Conservation (phyloP, 2,113 vertebrate species). For the Gymnorhina tibicen region DNA sequence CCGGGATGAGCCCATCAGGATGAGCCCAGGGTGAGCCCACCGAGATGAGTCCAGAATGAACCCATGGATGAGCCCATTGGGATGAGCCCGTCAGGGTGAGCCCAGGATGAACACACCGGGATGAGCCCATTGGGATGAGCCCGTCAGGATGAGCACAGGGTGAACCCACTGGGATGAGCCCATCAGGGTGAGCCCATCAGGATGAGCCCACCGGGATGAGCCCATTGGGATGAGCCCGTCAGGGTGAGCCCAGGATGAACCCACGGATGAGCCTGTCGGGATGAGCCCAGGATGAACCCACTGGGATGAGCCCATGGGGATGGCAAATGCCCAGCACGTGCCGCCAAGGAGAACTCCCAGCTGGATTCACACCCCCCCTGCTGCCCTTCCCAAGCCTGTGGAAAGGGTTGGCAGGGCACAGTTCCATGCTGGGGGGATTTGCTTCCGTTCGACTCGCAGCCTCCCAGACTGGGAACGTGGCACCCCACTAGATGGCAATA, state of each 20-base stretch:
- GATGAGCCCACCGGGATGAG: too few relatives aligned
- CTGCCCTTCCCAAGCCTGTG: background rate
- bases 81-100: too few relatives aligned
- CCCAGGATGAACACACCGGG: background rate
- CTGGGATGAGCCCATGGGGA: background rate
- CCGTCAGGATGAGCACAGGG: background rate
- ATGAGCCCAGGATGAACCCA: too few relatives aligned
- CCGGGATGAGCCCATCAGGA: too few relatives aligned
- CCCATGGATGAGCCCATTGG: too few relatives aligned
- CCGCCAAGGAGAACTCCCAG: background rate
- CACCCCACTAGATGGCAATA: conserved; percentile 24
- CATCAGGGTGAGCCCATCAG: too few relatives aligned
- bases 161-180: background rate
- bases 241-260: too few relatives aligned
- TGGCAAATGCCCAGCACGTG: background rate
- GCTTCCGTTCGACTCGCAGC: background rate
- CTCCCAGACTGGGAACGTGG: background rate
- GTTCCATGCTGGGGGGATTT: background rate
- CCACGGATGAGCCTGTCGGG: too few relatives aligned
- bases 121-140: too few relatives aligned
- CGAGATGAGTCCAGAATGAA: too few relatives aligned
- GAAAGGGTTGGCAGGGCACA: background rate
- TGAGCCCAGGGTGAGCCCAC: background rate
- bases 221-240: too few relatives aligned
- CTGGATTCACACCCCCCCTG: background rate